Evolutionary conservation across 2,888 invertebrate species (phyloP), one percentile per base, ranked within the genome.

Genomic region (Serripes groenlandicus): DNA sequence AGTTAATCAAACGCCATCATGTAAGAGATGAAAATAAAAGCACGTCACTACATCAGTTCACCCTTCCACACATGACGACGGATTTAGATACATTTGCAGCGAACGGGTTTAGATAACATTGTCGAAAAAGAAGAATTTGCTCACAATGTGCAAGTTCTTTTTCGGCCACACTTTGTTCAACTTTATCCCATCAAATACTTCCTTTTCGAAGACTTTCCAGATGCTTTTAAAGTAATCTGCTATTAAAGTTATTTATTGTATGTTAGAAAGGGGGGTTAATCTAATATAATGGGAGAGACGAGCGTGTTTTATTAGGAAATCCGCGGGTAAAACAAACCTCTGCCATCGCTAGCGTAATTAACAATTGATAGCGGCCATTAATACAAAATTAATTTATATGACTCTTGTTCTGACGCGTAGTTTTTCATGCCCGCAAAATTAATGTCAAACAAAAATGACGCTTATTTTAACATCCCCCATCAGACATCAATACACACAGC

Each of bases 361-460:
- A 9, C 11, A 42, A 23, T 56, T 56, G 21, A 56, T 56, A 26
- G 56, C 56, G 56, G 56, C 18, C 56, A 56, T 56, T 56, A 56
- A 26, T n/a, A 56, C 56, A 56, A 26, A 23, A 56, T 56, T 56
- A 26, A 26, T 56, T 56, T 56, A 23, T 23, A 56, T 56, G 49
- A 21, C 7, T 21, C 56, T 23, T 11, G 56, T 5, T 26, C 23
- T 56, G 56, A 56, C 56, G 23, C 23, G 56, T 56, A 56, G 56
- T 56, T 56, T 56, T 56, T 56, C 56, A 56, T 56, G 56, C 56
- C 56, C 18, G 56, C 56, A 56, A 56, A 23, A 56, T 56, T 56
- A 23, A 56, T 56, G 56, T 23, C 56, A 54, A 54, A 54, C n/a
- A 54, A 54, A 54, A 54, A 11, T 21, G 54, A 54, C 9, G 54